Conservation (phyloP, 2,888 invertebrate genomes). For the Koerneria pararmatus region DNA sequence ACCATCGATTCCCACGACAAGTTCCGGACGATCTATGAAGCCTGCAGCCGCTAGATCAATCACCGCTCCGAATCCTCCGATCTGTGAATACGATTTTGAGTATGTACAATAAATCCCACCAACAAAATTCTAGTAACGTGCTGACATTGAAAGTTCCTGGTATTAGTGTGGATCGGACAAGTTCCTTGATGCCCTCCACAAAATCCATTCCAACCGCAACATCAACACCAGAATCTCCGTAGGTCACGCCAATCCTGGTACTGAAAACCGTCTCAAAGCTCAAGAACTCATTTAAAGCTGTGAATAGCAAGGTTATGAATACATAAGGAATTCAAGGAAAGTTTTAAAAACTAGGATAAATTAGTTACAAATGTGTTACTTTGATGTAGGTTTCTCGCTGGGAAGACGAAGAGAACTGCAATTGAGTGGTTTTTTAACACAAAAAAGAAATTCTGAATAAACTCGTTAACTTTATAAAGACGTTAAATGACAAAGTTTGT, state of each 20-base stretch:
- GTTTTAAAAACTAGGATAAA: background rate
- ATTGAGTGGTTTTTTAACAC: too few species aligned
- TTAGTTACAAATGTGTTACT: too few species aligned
- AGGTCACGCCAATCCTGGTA: slow-evolving; percentile 66
- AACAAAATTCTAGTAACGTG: too few species aligned
- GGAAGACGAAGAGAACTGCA: too few species aligned
- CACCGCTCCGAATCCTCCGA: slow-evolving; percentile 86
- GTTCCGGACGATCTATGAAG: slow-evolving; percentile 73
- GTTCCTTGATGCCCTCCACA: slow-evolving; percentile 77
- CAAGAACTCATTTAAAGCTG: background rate
- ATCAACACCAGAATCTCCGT: slow-evolving; percentile 83
- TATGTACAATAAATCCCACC: too few species aligned
- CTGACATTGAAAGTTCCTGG: slow-evolving; percentile 38
- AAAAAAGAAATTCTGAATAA: too few species aligned
- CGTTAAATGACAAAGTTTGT: too few species aligned
- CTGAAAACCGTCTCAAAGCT: background rate
- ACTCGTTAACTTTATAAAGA: too few species aligned
- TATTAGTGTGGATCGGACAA: slow-evolving; percentile 62
- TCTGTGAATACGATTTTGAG: slow-evolving; percentile 28
- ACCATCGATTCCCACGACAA: slow-evolving; percentile 91
- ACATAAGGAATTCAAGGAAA: background rate
- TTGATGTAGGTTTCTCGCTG: too few species aligned
- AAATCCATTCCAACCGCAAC: slow-evolving; percentile 85
- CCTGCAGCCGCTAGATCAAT: slow-evolving; percentile 77
- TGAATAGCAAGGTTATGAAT: background rate